Conservation (phyloP, 2,888 invertebrate species). For the Aphodius granarius region DNA sequence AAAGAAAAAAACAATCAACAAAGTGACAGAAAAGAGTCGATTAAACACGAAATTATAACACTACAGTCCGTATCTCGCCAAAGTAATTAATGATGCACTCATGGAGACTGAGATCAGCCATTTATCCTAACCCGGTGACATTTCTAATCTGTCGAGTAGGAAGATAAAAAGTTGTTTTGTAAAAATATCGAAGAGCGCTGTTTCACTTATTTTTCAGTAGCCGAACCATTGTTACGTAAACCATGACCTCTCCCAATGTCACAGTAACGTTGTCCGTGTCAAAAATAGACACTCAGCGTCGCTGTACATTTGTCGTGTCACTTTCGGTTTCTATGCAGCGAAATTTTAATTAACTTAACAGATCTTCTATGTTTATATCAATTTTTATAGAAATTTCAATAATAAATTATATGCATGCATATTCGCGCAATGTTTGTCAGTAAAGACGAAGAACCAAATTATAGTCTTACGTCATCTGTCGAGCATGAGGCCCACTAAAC, state of each 20-base stretch:
- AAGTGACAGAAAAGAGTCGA: too few species aligned
- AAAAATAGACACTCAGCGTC: slow-evolving; percentile 32
- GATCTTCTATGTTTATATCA: too few species aligned
- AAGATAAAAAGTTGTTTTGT: not conserved
- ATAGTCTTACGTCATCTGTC: not conserved
- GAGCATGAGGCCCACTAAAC: slow-evolving; percentile 31
- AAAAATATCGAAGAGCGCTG: not conserved
- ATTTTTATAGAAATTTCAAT: too few species aligned
- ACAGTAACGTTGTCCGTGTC: slow-evolving; percentile 30
- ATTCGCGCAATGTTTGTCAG: slow-evolving; percentile 27
- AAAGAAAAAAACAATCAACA: too few species aligned
- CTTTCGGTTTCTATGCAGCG: slow-evolving; percentile 31
- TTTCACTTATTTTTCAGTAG: not conserved
- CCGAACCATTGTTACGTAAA: slow-evolving; percentile 44
- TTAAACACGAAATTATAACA: too few species aligned
- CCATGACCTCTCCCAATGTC: slow-evolving; percentile 54
- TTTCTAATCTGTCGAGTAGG: not conserved
- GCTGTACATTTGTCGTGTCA: slow-evolving; percentile 32
- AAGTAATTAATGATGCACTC: not conserved
- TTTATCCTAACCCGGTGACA: not conserved
- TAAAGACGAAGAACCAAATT: not conserved
- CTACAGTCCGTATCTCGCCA: too few species aligned
- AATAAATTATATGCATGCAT: too few species aligned
- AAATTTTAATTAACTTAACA: not conserved
- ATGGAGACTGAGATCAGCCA: not conserved